Evolutionary conservation across 2,888 invertebrate genomes (phyloP), one percentile per base, ranked within the genome.

Genomic region (Deilephila elpenor): DNA sequence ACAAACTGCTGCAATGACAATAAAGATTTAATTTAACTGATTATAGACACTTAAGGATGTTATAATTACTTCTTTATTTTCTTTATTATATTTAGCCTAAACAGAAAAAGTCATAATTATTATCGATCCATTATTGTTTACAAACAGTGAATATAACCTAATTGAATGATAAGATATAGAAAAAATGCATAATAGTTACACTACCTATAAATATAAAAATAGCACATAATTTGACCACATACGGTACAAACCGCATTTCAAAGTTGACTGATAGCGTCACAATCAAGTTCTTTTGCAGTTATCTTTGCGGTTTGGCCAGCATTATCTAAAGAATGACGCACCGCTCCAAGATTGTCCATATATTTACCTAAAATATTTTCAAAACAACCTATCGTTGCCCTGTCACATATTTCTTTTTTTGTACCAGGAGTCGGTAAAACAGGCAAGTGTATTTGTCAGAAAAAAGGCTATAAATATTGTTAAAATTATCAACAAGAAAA

Each of bases 221-320:
- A 67, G 44, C 44, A 67, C 7, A 51, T 17, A 51, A 67, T 17
- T 11, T 67, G 51, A 67, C 67, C 44, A 67, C 67, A 51, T 67
- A 67, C 67, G 67, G 67, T 51, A 67, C 67, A 67, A 67, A 67
- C 67, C 67, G 44, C 67, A 67, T 67, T 51, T 67, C 51, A 51
- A 64, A 67, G 17, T 67, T 67, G 67, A 67, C 51, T 67, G 67
- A 67, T 67, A 67, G 67, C 67, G 51, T 67, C 67, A 67, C 67
- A 67, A 67, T 67, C 67, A 67, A 67, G 67, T 67, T 67, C 67
- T 67, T 67, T 67, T 25, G 51, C 67, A 67, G 67, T 67, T 67
- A 67, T 67, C 67, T 67, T 67, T 44, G 67, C 51, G 67, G 67
- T 67, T 67, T 67, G 67, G 62, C 1, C 37, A 44, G 56, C 29